Percentiles rank a stretch among this genome's conserved stretches.
These are phyloP conservation scores for Nymphalis urticae DNA, from an alignment of 2,888 invertebrate genomes.

Conservation along the genomic window DNA sequence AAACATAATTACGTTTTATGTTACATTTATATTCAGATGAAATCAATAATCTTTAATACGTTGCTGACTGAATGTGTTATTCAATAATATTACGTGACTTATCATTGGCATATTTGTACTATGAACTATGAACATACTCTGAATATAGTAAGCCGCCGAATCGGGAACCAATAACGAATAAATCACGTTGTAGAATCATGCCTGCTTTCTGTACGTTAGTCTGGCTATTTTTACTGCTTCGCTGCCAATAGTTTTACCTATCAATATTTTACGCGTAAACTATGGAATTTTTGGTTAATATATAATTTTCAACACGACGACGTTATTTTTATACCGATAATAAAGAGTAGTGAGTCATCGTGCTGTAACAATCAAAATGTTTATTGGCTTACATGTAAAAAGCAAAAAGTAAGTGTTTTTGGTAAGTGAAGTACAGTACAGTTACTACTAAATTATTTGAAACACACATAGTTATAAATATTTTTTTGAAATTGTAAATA, in stretches of 20 bases:
- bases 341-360: conserved; percentile 30
- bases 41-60: too few relatives aligned
- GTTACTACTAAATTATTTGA: too few relatives aligned
- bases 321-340: conserved; percentile 35
- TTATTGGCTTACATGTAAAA: neutral
- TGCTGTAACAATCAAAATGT: conserved; percentile 2
- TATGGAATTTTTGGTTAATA: conserved; percentile 44
- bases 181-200: conserved; percentile 71
- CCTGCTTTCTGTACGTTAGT: conserved; percentile 77
- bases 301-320: conserved; percentile 37
- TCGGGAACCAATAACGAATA: conserved; percentile 70
- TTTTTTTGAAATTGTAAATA: too few relatives aligned
- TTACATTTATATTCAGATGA: too few relatives aligned
- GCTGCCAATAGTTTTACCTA: conserved; percentile 59
- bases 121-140: conserved; percentile 20
- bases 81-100: conserved; percentile 1
- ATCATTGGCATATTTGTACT: conserved; percentile 19
- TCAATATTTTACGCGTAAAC: conserved; percentile 59
- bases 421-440: too few relatives aligned
- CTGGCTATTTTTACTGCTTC: conserved; percentile 69
- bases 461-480: too few relatives aligned
- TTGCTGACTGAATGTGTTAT: neutral
- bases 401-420: neutral
- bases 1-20: too few relatives aligned
- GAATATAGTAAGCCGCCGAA: conserved; percentile 63